Percentiles rank a stretch among this genome's conserved stretches.
phyloP scores from a whole-genome alignment of 2,113 vertebrate species.

The Lagopus leucura region DNA sequence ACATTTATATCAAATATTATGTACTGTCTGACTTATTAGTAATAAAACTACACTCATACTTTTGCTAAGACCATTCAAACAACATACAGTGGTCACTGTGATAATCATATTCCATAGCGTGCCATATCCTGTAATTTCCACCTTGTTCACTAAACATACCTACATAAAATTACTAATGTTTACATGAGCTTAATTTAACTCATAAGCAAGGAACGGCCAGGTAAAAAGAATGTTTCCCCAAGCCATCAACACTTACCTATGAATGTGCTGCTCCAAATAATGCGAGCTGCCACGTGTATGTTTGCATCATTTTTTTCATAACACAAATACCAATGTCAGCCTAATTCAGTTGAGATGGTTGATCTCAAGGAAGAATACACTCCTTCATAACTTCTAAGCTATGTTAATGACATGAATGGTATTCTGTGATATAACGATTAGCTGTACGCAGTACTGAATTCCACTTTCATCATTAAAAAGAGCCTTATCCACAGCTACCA shows the following conservation, averaged over 20 bases:
- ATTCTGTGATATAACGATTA: constrained; percentile 42
- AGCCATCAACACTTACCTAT: neutral
- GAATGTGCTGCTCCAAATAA: neutral
- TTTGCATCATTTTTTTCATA: neutral
- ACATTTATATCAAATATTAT: neutral
- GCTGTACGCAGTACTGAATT: constrained; percentile 17
- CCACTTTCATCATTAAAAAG: constrained; percentile 35
- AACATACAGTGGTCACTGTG: neutral
- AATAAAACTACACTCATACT: neutral
- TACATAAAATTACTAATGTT: neutral
- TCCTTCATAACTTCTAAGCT: constrained; percentile 18
- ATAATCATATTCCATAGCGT: neutral
- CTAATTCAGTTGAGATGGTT: neutral
- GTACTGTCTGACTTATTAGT: neutral
- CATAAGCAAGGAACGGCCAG: neutral
- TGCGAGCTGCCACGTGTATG: neutral
- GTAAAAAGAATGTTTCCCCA: neutral
- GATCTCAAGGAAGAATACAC: neutral
- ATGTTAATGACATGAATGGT: constrained; percentile 30
- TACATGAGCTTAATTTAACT: constrained; percentile 10
- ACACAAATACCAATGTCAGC: neutral
- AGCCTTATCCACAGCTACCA: constrained; percentile 43
- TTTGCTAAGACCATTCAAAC: neutral
- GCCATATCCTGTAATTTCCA: neutral
- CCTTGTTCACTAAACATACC: neutral